Conservation (phyloP, 1,140 invertebrate species). For the Tenebrio molitor region DNA sequence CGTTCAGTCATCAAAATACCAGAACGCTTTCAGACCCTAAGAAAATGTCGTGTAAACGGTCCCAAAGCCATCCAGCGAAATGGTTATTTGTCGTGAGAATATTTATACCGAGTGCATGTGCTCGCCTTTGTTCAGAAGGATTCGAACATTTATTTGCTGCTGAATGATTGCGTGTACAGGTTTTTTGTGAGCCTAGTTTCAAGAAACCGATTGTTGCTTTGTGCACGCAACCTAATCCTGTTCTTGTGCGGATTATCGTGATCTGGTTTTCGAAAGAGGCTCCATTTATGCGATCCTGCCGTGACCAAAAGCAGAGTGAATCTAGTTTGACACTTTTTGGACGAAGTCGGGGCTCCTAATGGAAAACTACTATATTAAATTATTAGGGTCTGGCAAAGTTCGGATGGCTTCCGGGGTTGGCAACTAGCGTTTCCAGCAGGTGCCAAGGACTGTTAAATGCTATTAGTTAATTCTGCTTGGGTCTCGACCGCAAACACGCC, state of each 20-base stretch:
- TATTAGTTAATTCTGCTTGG: not conserved
- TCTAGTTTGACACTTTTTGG: no score
- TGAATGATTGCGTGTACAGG: not conserved
- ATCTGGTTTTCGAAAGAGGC: not conserved
- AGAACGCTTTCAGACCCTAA: not conserved
- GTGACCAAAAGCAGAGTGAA: no score
- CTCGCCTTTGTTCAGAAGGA: not conserved
- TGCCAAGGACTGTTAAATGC: not conserved
- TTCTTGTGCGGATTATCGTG: not conserved
- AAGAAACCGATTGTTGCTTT: not conserved
- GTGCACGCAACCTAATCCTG: not conserved
- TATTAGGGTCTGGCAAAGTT: no score
- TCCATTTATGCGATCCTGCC: no score
- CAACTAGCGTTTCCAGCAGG: not conserved
- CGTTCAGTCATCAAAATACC: not conserved
- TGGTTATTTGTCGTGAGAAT: not conserved
- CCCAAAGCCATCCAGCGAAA: not conserved
- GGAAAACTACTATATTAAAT: no score
- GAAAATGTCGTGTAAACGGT: not conserved
- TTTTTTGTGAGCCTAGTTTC: not conserved
- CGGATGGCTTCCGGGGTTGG: not conserved
- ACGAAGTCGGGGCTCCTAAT: no score
- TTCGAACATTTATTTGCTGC: not conserved
- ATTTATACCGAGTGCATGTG: not conserved
- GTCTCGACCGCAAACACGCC: not conserved